Evolutionary conservation across 2,888 invertebrate genomes (phyloP), one percentile per base, ranked within the genome.

Genomic region (Pinctada fucata): DNA sequence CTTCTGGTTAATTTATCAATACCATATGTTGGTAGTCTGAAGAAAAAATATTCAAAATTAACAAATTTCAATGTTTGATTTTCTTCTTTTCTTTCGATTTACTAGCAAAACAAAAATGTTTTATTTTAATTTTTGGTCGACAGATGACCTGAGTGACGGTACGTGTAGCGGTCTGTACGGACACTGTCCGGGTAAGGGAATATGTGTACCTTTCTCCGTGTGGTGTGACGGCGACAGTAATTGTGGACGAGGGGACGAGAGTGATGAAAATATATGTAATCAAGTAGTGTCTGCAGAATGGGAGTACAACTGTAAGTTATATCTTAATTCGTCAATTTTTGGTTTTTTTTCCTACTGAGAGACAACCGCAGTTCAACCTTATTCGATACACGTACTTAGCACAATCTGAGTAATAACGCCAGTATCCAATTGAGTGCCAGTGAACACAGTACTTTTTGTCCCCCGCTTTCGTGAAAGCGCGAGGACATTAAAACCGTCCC

Each of bases 211-310:
- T 5, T 63, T 71, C 6, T 81, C 78, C 49, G 77, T 86, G 31
- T 76, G 82, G 76, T 88, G 89, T 85, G 88, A 88, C 73, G 83
- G 84, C 2, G 78, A 84, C 47, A 78, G 76, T 31, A 88, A 88
- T 81, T 89, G 89, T 77, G 89, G 89, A 3, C 74, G 75, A 47
- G 80, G 79, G 4, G 88, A 89, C 65, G 69, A 72, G 16, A 83
- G 83, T 49, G 89, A 89, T 79, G 89, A 89, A 76, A 73, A 78
- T 2, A 71, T 76, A 13, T 89, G 89, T 79, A 78, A 84, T 70
- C 68, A 79, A 48, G 81, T 79, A n/a, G 81, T 82, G 2, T 65
- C 78, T 4, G 70, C 72, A 3, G 76, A 78, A 16, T 83, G 84
- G 79, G 58, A 85, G 6, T 82, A 83, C n/a, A 76, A 82, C 71